Conservation (phyloP, 2,797 vertebrate genomes). For the Perodicticus potto region DNA sequence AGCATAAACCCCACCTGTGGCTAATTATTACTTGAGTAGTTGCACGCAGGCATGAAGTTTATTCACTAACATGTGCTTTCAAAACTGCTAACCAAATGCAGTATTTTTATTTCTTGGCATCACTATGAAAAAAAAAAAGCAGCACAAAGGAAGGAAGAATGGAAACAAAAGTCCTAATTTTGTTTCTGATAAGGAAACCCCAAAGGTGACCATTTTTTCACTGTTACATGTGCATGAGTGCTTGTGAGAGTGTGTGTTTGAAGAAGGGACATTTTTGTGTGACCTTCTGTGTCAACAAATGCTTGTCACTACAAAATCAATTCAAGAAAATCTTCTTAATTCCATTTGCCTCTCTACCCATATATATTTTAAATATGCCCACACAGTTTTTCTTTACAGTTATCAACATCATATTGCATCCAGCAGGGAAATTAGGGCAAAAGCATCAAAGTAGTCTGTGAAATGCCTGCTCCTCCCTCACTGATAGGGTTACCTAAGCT, state of each 20-base stretch:
- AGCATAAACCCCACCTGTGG: slow-evolving; percentile 43
- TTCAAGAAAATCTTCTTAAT: not conserved
- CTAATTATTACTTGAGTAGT: slow-evolving; percentile 5
- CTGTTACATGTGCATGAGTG: not conserved
- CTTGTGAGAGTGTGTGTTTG: not conserved
- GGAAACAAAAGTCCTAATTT: not conserved
- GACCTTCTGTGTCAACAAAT: not conserved
- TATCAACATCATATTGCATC: rapidly evolving
- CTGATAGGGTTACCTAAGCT: not conserved
- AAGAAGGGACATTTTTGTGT: not conserved
- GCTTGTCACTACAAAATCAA: not conserved
- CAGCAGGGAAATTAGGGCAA: not conserved
- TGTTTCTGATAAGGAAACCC: not conserved
- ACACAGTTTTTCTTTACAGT: not conserved
- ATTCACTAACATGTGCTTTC: slow-evolving; percentile 4
- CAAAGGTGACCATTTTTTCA: not conserved
- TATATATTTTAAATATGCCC: too few relatives aligned
- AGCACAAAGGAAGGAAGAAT: not conserved
- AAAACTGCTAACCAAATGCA: not conserved
- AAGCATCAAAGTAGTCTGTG: rapidly evolving
- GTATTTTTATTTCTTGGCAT: not conserved
- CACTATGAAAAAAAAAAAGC: not conserved
- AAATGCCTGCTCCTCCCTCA: not conserved
- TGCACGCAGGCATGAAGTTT: not conserved
- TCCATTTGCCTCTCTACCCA: rapidly evolving